phyloP scores from a whole-genome alignment of 2,797 vertebrate genomes.

The Alfaro cultratus region DNA sequence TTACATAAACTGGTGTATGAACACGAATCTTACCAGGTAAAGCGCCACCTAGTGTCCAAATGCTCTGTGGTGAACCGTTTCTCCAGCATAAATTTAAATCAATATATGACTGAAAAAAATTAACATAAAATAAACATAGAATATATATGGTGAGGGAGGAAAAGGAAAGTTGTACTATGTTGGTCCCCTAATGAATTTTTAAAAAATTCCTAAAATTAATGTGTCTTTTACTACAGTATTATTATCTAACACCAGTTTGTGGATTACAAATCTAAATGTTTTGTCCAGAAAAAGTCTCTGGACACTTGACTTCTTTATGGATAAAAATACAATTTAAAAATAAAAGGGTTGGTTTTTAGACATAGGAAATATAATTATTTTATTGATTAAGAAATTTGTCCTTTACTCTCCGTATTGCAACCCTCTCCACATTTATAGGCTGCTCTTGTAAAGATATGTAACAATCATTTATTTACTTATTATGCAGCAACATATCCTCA shows the following conservation, averaged over 20 bases:
- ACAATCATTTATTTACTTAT: neutral
- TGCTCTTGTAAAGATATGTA: neutral
- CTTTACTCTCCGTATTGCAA: neutral
- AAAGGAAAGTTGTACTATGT: neutral
- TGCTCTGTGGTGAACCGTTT: neutral
- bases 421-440: neutral
- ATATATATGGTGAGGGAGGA: neutral
- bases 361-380: neutral
- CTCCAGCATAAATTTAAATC: neutral
- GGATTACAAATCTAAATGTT: neutral
- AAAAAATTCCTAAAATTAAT: neutral
- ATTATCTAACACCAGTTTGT: neutral
- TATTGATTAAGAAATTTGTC: neutral
- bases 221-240: neutral
- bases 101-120: neutral
- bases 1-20: neutral
- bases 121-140: neutral
- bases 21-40: neutral
- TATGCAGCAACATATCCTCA: neutral
- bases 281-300: neutral
- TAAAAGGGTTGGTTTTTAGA: neutral
- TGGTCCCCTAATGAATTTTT: neutral
- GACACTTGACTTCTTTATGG: neutral
- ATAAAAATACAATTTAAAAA: neutral
- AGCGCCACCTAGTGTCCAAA: conserved; percentile 55